Base-by-base conservation (phyloP, 2,113 vertebrate genomes). In the Platichthys flesus region DNA sequence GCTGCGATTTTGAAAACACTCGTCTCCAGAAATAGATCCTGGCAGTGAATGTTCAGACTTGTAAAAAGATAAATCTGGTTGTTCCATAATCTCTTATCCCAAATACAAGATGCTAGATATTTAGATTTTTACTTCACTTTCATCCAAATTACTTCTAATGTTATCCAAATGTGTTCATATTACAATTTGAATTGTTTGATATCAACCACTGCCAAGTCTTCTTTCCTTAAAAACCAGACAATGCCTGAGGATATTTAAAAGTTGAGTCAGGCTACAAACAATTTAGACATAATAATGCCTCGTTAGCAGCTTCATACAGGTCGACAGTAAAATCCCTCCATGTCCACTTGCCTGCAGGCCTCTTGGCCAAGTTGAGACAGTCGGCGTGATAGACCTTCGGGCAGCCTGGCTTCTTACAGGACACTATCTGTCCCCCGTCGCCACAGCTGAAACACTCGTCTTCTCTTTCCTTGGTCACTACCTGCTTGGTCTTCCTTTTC, bases 391-490 rank as follows among this genome's bases (percentile, higher is more conserved):
- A 99, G 73, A 99, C 98, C 86, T 99, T 99, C 2, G 98, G 97
- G 74, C 98, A 99, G 58, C 98, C 98, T 0, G 96, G 94, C 79
- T 96, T 99, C 93, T 99, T 99, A 84, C 98, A 99, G 21, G 97
- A 98, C 73, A 99, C 96, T 0, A 99, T 94, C 91, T 99, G 97
- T 14, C 98, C 98, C 18, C 96, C 95, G 0, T 99, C 98, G 9
- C 98, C 97, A 8, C 98, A 99, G 92, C 96, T 97, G 93, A 99
- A 99, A 82, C 98, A 99, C 75, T 99, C 98, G 0, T 99, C 98
- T 74, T 99, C 98, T 28, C 97, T 93, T 71, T 99, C 97, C 90
- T 98, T 98, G 65, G 95, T 96, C 81, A 97, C 91, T 84, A 96
- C 95, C 0, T 95, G 95, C 79, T 96, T 97, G 1, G 94, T 95